Percentiles rank a stretch among this genome's conserved stretches.
Conservation (phyloP, 1,140 invertebrate species). For the Solenopsis invicta region DNA sequence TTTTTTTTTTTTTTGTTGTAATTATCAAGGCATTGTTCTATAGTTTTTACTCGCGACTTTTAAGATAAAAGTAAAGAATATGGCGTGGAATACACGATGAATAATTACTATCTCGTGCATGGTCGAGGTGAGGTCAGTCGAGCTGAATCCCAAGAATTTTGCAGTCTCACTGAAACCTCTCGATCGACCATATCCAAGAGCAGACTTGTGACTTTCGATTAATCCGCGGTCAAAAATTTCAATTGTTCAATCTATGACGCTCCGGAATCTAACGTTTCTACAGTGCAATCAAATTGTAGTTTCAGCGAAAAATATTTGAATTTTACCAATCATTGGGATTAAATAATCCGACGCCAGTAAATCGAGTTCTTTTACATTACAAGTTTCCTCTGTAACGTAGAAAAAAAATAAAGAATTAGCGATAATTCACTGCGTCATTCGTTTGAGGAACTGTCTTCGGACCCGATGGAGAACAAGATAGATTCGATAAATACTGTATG, state of each 20-base stretch:
- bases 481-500: slow-evolving; percentile 29
- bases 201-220: background rate
- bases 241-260: background rate
- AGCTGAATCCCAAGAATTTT: background rate
- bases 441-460: background rate
- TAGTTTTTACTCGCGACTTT: slow-evolving; percentile 20
- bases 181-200: background rate
- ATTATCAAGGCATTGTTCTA: slow-evolving; percentile 11
- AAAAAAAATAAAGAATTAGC: background rate
- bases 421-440: background rate
- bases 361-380: background rate
- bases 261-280: background rate
- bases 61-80: slow-evolving; percentile 24
- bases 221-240: background rate
- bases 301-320: background rate
- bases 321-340: background rate
- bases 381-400: background rate
- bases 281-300: background rate
- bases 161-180: slow-evolving; percentile 4
- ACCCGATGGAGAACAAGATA: background rate
- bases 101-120: slow-evolving; percentile 10
- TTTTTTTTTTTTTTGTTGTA: slow-evolving; percentile 27
- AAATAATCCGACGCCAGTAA: background rate
- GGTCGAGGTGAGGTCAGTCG: background rate
- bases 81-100: background rate